Conservation (phyloP, 2,797 vertebrate species). For the Pangasius djambal region DNA sequence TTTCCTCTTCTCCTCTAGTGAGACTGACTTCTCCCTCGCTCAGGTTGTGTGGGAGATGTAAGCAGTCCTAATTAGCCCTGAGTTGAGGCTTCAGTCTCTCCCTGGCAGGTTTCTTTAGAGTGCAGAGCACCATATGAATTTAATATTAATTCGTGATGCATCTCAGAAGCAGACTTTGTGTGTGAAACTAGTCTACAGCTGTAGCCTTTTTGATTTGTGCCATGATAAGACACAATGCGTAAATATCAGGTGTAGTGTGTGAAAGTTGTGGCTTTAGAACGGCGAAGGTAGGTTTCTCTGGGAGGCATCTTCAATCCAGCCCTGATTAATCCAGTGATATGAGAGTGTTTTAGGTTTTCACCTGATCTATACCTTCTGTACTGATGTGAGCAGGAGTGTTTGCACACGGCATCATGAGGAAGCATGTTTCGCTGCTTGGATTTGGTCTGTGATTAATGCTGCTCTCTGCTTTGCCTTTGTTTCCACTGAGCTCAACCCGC, state of each 20-base stretch:
- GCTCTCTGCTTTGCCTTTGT: constrained; percentile 27
- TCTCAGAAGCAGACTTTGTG: constrained; percentile 28
- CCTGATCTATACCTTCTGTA: constrained; percentile 59
- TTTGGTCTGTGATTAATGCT: constrained; percentile 37
- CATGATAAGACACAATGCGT: constrained; percentile 65
- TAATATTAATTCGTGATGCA: constrained; percentile 1
- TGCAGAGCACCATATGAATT: constrained; percentile 17
- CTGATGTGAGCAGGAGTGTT: constrained; percentile 58
- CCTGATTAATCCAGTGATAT: too few species aligned
- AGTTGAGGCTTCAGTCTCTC: constrained; percentile 3
- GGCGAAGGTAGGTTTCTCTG: constrained; percentile 1
- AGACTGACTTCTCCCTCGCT: background rate
- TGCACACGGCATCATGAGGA: constrained; percentile 57
- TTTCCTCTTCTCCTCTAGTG: background rate
- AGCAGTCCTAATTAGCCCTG: background rate
- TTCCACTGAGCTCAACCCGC: constrained; percentile 16
- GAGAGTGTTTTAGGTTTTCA: constrained; percentile 30
- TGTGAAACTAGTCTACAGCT: constrained; percentile 54
- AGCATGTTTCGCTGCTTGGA: constrained; percentile 26
- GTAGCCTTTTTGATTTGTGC: constrained; percentile 65
- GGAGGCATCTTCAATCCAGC: background rate
- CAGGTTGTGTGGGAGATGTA: background rate
- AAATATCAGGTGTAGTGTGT: constrained; percentile 53
- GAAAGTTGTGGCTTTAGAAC: constrained; percentile 39
- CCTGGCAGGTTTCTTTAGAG: background rate